A percentile compares a stretch with the other conserved stretches of the same genome.
Evolutionary conservation across 2,113 vertebrate genomes (phyloP).

Genomic region (Colaptes auratus): DNA sequence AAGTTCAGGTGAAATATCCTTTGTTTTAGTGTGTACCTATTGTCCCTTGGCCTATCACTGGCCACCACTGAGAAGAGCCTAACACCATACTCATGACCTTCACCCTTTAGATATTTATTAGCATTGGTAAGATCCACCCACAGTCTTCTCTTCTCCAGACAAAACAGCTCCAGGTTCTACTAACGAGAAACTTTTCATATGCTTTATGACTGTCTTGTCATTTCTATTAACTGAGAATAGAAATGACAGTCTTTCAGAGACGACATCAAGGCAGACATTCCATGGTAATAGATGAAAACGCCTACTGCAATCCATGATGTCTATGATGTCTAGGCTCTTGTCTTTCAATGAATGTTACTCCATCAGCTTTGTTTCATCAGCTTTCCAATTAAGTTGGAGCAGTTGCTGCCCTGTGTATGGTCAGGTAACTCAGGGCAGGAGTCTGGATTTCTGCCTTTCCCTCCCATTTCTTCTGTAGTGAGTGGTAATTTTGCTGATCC

Average conservation of each 20-base stretch:
- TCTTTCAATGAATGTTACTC: neutral
- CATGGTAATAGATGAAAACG: neutral
- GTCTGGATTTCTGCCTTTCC: fast-evolving
- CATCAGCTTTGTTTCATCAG: neutral
- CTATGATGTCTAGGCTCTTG: neutral
- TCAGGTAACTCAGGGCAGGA: neutral
- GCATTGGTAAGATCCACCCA: no score
- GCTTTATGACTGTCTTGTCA: neutral
- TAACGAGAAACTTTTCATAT: neutral
- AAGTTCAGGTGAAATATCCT: no score
- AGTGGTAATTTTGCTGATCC: neutral
- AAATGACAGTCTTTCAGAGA: neutral
- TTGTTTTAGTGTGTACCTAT: no score
- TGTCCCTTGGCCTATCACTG: no score
- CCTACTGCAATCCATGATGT: neutral
- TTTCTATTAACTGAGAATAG: neutral
- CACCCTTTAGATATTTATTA: no score
- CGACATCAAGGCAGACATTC: neutral
- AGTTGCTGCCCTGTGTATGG: neutral
- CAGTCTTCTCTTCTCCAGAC: no score
- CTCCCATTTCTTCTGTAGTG: neutral
- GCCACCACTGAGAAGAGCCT: no score
- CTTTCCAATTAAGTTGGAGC: neutral
- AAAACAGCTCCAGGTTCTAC: no score
- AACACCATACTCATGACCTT: no score